phyloP scores from a whole-genome alignment of 2,797 vertebrate species.

The Apodemus agrarius region DNA sequence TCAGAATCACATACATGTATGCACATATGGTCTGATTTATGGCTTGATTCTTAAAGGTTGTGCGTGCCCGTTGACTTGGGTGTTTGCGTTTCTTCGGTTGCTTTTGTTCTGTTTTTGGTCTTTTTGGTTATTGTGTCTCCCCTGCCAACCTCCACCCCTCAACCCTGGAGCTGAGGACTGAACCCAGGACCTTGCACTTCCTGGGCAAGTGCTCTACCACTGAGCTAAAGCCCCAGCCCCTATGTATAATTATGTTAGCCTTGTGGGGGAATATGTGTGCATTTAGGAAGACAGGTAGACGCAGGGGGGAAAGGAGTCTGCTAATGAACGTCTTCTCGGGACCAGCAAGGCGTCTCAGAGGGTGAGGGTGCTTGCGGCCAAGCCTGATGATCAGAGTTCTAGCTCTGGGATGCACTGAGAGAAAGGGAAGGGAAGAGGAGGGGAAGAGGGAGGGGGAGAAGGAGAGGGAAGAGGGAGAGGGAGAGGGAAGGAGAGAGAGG shows the following conservation, averaged over 20 bases:
- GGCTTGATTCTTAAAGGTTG: not conserved
- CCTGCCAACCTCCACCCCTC: not conserved
- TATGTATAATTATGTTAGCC: not conserved
- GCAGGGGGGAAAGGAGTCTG: not conserved
- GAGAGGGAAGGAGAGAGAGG: too few relatives aligned
- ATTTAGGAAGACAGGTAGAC: not conserved
- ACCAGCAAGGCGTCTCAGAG: too few relatives aligned
- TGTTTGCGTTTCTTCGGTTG: not conserved
- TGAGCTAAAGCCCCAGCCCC: not conserved
- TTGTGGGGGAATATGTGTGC: not conserved
- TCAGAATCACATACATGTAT: not conserved
- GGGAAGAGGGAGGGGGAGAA: accelerated
- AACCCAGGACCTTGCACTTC: not conserved
- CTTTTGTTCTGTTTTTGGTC: not conserved
- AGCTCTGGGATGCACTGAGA: not conserved
- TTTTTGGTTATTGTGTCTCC: not conserved
- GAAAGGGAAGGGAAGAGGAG: too few relatives aligned
- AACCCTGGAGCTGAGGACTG: not conserved
- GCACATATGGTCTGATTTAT: not conserved
- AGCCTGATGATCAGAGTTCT: not conserved
- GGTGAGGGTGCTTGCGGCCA: not conserved
- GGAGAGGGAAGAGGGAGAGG: too few relatives aligned
- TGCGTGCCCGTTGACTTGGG: not conserved
- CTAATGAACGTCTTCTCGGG: not conserved
- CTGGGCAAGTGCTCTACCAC: not conserved